Base-by-base conservation (phyloP, 2,113 vertebrate species). In the Ictalurus punctatus region DNA sequence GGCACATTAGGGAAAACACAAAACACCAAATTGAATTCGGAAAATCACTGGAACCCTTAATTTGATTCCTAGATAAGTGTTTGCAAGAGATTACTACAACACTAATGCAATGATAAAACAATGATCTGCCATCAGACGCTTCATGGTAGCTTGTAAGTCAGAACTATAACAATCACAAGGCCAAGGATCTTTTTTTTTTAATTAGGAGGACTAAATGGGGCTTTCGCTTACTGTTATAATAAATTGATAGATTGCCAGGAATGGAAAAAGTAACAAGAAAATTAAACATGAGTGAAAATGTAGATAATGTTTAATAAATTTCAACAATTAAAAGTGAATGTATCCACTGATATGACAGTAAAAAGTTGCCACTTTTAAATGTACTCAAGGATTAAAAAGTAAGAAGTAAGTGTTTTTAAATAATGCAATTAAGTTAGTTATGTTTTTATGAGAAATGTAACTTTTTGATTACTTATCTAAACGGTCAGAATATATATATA, bases 21-120 rank as follows among this genome's bases (percentile, higher is more conserved):
- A 94, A 95, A 94, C 91, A 44, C 88, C 65, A 94, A 92, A 94
- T 95, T 92, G 87, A 94, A 94, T 95, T 95, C 93, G 86, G 93
- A 89, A 87, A 95, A 95, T 94, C 73, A 92, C 95, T 95, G 95
- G 95, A 96, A 96, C 95, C 71, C 94, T 95, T 96, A 93, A 94
- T 96, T 96, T 94, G 93, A 90, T 95, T 93, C 91, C 90, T 65
- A 93, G 94, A 95, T 93, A 91, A 96, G 95, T 93, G 87, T 94
- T 94, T 90, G 90, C 93, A 90, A 90, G 82, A 92, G 93, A 86
- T 91, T 91, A 95, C 94, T 93, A 94, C 96, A 95, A 92, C 63
- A 10, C 92, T 96, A 96, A 96, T 95, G 94, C 93, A 94, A 96
- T 94, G 88, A 93, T 88, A 83, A 19, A 74, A 87, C 69, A 54